A percentile compares a stretch with the other conserved stretches of the same genome.
Conservation (phyloP, 2,888 invertebrate species). For the Dendrolimus houi region DNA sequence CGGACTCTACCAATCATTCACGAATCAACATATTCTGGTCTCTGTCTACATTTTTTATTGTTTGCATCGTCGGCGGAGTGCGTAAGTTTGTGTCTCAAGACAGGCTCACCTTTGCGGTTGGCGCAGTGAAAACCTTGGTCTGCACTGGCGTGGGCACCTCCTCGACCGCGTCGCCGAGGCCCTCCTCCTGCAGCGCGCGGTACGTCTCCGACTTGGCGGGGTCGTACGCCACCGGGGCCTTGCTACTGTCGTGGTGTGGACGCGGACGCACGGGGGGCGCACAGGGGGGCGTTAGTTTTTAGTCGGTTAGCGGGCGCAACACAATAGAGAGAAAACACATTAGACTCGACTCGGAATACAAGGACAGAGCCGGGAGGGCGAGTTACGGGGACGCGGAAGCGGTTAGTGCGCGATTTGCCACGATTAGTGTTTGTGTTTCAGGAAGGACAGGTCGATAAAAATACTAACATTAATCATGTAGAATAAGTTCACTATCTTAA, state of each 20-base stretch:
- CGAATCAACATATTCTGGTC: no score
- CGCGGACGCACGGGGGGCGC: constrained; percentile 15
- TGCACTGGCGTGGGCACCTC: constrained; percentile 84
- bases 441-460: constrained; percentile 90
- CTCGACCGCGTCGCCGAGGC: constrained; percentile 78
- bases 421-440: constrained; percentile 77
- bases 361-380: constrained; percentile 10
- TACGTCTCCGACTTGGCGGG: constrained; percentile 92
- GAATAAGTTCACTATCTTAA: constrained; percentile 57
- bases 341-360: constrained; percentile 37
- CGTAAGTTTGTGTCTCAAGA: no score
- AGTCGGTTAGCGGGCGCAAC: constrained; percentile 73
- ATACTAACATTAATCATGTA: constrained; percentile 80
- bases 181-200: constrained; percentile 89
- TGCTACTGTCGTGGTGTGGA: constrained; percentile 57
- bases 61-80: no score
- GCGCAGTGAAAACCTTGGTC: constrained; percentile 85
- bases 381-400: constrained; percentile 49
- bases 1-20: no score
- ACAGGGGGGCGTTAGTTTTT: constrained; percentile 60
- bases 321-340: constrained; percentile 49
- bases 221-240: constrained; percentile 87
- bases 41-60: no score
- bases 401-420: constrained; percentile 40
- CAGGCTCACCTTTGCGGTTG: constrained; percentile 70